Evolutionary conservation across 1,140 invertebrate species (phyloP), one percentile per base, ranked within the genome.

Genomic region (Drosophila hydei): DNA sequence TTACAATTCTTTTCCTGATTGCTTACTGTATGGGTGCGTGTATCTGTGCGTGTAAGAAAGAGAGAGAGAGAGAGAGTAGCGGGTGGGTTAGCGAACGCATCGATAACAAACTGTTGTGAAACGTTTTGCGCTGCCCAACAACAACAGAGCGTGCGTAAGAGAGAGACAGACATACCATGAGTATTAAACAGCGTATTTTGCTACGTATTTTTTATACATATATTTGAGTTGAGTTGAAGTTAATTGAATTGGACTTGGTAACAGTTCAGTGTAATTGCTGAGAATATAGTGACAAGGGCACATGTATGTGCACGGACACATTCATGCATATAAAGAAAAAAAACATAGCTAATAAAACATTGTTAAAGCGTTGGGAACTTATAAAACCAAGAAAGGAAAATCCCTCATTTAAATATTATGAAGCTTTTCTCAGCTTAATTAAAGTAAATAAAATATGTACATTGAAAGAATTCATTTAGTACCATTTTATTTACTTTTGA

Each of bases 241-340:
- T 33, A 47, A 33, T 60, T 47, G 27, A 12, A 45, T 21, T 25
- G 27, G 54, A 56, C 21, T 42, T 43, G 38, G 38, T 56, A 56
- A 56, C 38, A 77, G 79, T 65, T 52, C 65, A 73, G 43, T 67
- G 56, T 14, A 48, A 72, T 61, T 45, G 40, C 69, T 50, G 73
- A 85, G 81, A 88, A 62, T 85, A 62, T 85, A 88, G 83, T 77
- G 62, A 77, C 83, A 85, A 83, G 83, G 78, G 84, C 83, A 79
- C 16, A 48, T n/a, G n/a, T n/a, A n/a, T n/a, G n/a, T n/a, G n/a
- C 30, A 52, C 12, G 33, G 2, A 50, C 19, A 63, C 25, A 36
- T 16, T 25, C 16, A 21, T 4, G 25, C 23, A 33, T 42, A 63
- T 19, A 8, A 19, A 3, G 16, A 43, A 40, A 33, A 33, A 11